Percentiles rank a stretch among this genome's conserved stretches.
Conservation (phyloP, 2,113 vertebrate species). For the Monopterus albus region DNA sequence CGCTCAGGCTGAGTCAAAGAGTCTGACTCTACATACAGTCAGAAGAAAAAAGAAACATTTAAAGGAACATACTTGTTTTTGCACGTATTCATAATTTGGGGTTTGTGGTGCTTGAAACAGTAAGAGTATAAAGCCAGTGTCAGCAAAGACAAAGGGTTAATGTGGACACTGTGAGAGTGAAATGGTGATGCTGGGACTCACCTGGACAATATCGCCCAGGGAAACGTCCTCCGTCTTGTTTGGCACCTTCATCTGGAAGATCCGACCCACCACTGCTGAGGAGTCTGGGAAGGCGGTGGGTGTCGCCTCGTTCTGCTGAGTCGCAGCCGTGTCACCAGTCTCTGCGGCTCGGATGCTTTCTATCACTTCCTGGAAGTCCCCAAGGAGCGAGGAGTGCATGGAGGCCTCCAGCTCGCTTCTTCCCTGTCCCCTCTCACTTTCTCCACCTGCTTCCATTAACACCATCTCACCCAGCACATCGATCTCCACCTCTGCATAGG, state of each 20-base stretch:
- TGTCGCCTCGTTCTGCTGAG: slow-evolving; percentile 39
- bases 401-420: slow-evolving; percentile 89
- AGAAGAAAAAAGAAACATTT: no score
- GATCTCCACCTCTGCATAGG: slow-evolving; percentile 60
- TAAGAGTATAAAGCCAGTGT: no score
- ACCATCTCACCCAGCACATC: slow-evolving; percentile 79
- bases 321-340: not conserved
- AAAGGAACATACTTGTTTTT: no score
- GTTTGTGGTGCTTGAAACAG: no score
- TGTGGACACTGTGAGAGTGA: no score
- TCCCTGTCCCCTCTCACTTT: slow-evolving; percentile 66
- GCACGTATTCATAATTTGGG: no score
- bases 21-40: no score
- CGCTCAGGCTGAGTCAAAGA: slow-evolving; percentile 4
- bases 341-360: slow-evolving; percentile 11
- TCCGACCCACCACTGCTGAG: slow-evolving; percentile 87
- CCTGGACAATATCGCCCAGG: slow-evolving; percentile 85
- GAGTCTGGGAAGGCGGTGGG: slow-evolving; percentile 88
- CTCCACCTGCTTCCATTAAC: slow-evolving; percentile 23
- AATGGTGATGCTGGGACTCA: slow-evolving; percentile 71
- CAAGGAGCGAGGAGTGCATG: slow-evolving; percentile 88
- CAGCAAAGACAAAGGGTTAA: no score
- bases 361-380: slow-evolving; percentile 80
- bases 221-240: slow-evolving; percentile 84
- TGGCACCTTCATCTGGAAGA: slow-evolving; percentile 89